phyloP scores from a whole-genome alignment of 2,797 vertebrate genomes.

The Acestrorhynchus altus region DNA sequence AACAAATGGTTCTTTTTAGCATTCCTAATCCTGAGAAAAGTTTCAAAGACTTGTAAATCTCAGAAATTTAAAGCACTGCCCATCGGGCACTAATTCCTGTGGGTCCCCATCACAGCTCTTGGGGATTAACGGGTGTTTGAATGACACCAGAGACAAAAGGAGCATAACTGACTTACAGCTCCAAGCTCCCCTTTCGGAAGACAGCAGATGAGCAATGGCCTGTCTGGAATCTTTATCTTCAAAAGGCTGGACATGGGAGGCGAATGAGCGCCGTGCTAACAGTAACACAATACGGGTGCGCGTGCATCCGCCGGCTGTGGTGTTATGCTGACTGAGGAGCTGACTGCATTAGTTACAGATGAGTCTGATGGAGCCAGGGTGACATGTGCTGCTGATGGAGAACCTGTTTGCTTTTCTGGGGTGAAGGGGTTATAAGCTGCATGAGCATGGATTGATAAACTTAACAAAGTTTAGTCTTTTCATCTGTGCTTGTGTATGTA shows the following conservation, averaged over 20 bases:
- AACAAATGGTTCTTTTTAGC: neutral
- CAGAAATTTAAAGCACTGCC: neutral
- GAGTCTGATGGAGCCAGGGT: conserved; percentile 47
- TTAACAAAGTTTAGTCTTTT: conserved; percentile 46
- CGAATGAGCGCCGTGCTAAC: conserved; percentile 30
- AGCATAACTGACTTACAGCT: conserved; percentile 41
- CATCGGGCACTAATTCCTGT: conserved; percentile 23
- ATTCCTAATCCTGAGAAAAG: neutral
- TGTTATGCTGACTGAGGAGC: conserved; percentile 51
- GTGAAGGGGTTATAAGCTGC: conserved; percentile 61
- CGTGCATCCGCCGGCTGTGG: conserved; percentile 53
- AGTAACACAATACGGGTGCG: conserved; percentile 63
- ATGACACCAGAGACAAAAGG: conserved; percentile 22
- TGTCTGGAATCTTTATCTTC: conserved; percentile 48
- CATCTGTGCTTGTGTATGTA: conserved; percentile 44
- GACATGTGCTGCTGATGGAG: conserved; percentile 66
- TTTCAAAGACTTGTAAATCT: conserved; percentile 36
- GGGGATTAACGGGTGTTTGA: conserved; percentile 17
- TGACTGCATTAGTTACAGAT: conserved; percentile 69
- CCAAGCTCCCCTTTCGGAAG: conserved; percentile 11
- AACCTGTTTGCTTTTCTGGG: conserved; percentile 55
- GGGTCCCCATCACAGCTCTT: conserved; percentile 13
- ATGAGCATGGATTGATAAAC: conserved; percentile 63
- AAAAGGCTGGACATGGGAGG: conserved; percentile 46
- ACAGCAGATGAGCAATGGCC: conserved; percentile 45